Evolutionary conservation across 2,113 vertebrate genomes (phyloP).

Genomic region (Vulpes lagopus): DNA sequence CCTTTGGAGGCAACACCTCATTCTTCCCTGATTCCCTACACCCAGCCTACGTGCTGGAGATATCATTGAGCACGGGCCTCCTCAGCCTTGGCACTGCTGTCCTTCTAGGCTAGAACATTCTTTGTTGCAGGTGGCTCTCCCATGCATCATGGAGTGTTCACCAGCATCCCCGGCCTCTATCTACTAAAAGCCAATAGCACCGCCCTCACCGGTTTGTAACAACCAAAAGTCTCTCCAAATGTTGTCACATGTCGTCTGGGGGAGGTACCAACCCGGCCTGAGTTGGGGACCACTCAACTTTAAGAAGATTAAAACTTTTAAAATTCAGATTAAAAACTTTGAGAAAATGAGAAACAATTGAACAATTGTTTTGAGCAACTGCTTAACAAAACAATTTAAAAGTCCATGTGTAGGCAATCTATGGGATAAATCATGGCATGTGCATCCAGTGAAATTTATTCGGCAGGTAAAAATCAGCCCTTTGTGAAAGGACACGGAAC

Average conservation of each 20-base stretch:
- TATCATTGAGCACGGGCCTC: fast-evolving
- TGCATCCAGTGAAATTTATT: background rate
- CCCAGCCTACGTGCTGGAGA: background rate
- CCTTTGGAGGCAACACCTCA: background rate
- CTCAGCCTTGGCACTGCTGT: background rate
- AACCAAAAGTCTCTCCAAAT: background rate
- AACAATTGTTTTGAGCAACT: no score
- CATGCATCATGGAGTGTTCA: fast-evolving
- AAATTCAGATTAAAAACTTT: no score
- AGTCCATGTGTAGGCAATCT: background rate
- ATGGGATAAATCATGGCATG: background rate
- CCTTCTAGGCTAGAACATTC: fast-evolving
- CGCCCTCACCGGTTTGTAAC: background rate
- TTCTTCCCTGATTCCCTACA: background rate
- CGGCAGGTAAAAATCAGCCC: background rate
- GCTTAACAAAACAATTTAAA: background rate
- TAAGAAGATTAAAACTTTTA: background rate
- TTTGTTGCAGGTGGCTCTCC: background rate
- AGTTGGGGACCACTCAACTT: background rate
- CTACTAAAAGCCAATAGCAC: background rate
- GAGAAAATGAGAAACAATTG: no score
- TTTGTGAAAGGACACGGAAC: background rate
- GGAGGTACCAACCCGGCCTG: background rate
- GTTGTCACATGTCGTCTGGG: background rate
- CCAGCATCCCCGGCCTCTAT: background rate